Percentiles rank a stretch among this genome's conserved stretches.
Conservation (phyloP, 2,797 vertebrate genomes). For the Apodemus agrarius region DNA sequence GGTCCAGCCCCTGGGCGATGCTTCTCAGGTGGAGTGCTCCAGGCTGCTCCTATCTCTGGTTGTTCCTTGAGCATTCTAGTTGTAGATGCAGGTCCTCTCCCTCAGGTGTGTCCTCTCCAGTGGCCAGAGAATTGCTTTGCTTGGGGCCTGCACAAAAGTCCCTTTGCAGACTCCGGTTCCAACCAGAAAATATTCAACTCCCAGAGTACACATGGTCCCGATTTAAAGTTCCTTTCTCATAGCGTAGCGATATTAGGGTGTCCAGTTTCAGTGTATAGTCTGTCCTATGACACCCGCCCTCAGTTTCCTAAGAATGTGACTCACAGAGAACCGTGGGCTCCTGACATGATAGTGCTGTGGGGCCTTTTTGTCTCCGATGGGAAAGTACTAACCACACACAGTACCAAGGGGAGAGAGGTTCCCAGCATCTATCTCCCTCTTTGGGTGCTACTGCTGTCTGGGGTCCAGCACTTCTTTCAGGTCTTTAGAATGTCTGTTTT, state of each 20-base stretch:
- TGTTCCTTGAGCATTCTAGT: background rate
- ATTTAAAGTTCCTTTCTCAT: background rate
- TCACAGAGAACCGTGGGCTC: background rate
- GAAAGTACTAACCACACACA: background rate
- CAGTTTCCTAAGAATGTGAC: background rate
- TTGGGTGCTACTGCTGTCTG: background rate
- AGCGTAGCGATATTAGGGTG: too few relatives aligned
- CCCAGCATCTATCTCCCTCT: background rate
- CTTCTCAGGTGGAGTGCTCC: background rate
- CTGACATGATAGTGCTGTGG: too few relatives aligned
- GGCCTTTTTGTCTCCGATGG: background rate
- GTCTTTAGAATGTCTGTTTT: background rate
- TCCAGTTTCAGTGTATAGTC: background rate
- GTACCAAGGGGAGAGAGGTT: background rate
- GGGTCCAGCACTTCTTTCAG: background rate
- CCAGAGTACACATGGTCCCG: too few relatives aligned
- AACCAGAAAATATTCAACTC: background rate
- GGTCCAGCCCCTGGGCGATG: background rate
- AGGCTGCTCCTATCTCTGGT: background rate
- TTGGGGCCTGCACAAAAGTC: background rate
- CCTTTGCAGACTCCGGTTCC: background rate
- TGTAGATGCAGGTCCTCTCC: too few relatives aligned
- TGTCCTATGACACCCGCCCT: background rate
- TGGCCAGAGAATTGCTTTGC: background rate
- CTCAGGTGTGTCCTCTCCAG: background rate